Evolutionary conservation across 2,113 vertebrate species (phyloP).

Genomic region (Caretta caretta): DNA sequence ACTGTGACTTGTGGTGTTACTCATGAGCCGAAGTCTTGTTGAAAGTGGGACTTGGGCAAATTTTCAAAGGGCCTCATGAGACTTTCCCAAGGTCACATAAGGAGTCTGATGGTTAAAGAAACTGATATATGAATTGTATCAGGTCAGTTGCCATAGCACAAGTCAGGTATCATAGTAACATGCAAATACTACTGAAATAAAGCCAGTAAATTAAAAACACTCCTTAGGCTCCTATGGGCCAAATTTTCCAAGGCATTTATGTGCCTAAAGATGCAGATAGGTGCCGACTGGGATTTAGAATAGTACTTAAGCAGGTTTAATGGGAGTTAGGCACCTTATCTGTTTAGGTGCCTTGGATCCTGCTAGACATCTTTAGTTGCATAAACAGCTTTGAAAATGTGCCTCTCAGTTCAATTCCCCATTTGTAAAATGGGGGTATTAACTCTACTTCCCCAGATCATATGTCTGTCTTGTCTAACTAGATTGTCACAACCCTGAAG

Average conservation of each 20-base stretch:
- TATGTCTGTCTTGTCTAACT: background rate
- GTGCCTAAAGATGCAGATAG: background rate
- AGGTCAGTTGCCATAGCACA: background rate
- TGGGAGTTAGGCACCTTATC: background rate
- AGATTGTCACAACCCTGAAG: background rate
- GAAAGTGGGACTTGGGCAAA: background rate
- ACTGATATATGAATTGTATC: background rate
- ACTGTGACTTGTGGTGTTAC: background rate
- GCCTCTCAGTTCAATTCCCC: background rate
- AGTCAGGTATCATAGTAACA: background rate
- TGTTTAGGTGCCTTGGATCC: no score
- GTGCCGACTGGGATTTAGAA: background rate
- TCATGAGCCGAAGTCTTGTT: background rate
- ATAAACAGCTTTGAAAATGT: background rate
- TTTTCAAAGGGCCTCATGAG: background rate
- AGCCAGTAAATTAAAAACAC: background rate
- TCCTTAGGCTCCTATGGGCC: background rate
- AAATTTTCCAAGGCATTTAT: background rate
- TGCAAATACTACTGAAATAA: background rate
- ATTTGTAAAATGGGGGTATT: background rate
- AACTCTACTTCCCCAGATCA: background rate
- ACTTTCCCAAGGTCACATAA: background rate
- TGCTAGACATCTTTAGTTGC: background rate
- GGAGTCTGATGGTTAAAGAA: background rate
- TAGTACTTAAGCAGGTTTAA: background rate